These are phyloP conservation scores for Clepsis dumicolana DNA, from an alignment of 2,888 invertebrate species.

Conservation along the genomic window DNA sequence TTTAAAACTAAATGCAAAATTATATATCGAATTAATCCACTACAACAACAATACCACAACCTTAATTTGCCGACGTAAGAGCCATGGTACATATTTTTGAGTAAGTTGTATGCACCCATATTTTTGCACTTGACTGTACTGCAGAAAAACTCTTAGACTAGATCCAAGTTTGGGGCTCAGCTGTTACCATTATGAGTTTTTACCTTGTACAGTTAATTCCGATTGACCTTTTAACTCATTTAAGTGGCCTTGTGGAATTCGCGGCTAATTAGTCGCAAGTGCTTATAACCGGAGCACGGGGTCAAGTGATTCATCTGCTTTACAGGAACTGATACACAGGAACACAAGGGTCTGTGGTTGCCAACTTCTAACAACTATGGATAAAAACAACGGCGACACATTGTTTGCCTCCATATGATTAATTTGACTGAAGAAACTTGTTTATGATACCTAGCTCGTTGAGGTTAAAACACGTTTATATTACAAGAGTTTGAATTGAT, in stretches of 20 bases:
- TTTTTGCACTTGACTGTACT: background rate
- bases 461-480: background rate
- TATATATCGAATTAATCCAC: too few species aligned
- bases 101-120: too few species aligned
- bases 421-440: background rate
- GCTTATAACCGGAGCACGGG: conserved; percentile 34
- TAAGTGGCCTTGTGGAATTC: conserved; percentile 39
- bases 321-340: conserved; percentile 16
- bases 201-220: conserved; percentile 28
- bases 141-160: background rate
- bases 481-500: background rate
- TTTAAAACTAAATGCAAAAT: too few species aligned
- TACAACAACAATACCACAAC: too few species aligned
- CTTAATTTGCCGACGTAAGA: too few species aligned
- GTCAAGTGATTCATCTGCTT: conserved; percentile 38
- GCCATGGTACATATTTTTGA: too few species aligned
- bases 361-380: background rate
- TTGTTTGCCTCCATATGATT: background rate
- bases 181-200: background rate
- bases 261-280: conserved; percentile 39
- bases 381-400: conserved; percentile 3
- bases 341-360: conserved; percentile 9
- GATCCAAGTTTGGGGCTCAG: background rate
- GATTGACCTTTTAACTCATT: conserved; percentile 43
- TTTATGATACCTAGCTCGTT: background rate